Evolutionary conservation across 2,797 vertebrate species (phyloP), one percentile per base, ranked within the genome.

Genomic region (Sebastes variabilis): DNA sequence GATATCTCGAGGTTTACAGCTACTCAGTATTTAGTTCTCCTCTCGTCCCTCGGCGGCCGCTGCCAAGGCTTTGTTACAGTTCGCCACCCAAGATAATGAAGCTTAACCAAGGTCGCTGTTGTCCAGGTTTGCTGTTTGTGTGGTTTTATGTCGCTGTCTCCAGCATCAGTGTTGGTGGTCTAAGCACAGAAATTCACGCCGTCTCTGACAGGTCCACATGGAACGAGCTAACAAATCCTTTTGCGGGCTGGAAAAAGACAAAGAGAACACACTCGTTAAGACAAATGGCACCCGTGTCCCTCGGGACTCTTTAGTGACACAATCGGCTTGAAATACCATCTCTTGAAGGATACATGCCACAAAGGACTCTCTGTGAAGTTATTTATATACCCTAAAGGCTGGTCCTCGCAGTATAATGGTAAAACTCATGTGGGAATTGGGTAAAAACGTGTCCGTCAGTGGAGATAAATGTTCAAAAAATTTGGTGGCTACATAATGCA

Each of bases 201-300:
- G 97, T 98, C 97, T 98, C 98, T 90, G 97, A 97, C 96, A 97
- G 96, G 96, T 98, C 97, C 96, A 97, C 96, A 78, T 96, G 95
- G 97, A 98, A 98, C 77, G 97, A 97, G 97, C 98, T 99, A 99
- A 97, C 98, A 99, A 98, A 99, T 98, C 98, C 98, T 99, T 98
- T 99, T 98, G 95, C 97, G 97, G 96, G 98, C 98, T 99, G 96
- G 25, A 49, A 49, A 49, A 18, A 87, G 38, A 42, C 38, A 88
- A 88, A 92, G 88, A 97, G 94, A 96, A 94, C 68, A 94, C 72
- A 84, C 70, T 86, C 1, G 61, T 94, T 95, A 94, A 93, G 91
- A 89, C 78, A 80, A 87, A 83, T 83, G 83, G 79, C 82, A 91
- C 74, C 54, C 56, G 20, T 65, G 32, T 79, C 88, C 84, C 87